These are phyloP conservation scores for Psettodes erumei DNA, from an alignment of 2,113 vertebrate genomes.

Conservation along the genomic window DNA sequence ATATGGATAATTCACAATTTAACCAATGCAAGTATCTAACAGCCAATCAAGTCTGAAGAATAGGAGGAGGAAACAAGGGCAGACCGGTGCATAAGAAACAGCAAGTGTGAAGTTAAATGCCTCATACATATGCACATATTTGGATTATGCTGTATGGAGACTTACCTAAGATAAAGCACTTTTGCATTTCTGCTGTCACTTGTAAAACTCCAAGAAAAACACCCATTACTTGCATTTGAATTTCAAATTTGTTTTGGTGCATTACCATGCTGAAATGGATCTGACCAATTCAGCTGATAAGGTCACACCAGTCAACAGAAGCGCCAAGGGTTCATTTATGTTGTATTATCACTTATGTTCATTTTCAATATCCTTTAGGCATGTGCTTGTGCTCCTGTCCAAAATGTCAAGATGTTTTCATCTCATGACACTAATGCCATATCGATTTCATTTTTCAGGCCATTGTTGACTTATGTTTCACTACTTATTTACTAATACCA, in stretches of 20 bases:
- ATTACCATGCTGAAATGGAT: constrained; percentile 31
- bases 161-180: constrained; percentile 31
- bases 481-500: background rate
- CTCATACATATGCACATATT: constrained; percentile 58
- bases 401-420: background rate
- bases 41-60: constrained; percentile 8
- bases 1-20: constrained; percentile 7
- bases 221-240: constrained; percentile 43
- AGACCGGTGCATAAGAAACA: background rate
- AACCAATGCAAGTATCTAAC: constrained; percentile 3
- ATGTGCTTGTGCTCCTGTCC: background rate
- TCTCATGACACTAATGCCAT: background rate
- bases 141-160: constrained; percentile 36
- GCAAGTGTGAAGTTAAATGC: constrained; percentile 34
- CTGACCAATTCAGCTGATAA: constrained; percentile 37
- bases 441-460: background rate
- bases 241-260: constrained; percentile 38
- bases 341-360: constrained; percentile 8
- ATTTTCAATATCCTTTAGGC: background rate
- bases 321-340: background rate
- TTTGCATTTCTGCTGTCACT: constrained; percentile 41
- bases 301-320: constrained; percentile 44
- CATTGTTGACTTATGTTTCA: background rate
- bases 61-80: background rate
- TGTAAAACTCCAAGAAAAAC: constrained; percentile 11